Base-by-base conservation (phyloP, 2,113 vertebrate genomes). In the Chitala chitala region DNA sequence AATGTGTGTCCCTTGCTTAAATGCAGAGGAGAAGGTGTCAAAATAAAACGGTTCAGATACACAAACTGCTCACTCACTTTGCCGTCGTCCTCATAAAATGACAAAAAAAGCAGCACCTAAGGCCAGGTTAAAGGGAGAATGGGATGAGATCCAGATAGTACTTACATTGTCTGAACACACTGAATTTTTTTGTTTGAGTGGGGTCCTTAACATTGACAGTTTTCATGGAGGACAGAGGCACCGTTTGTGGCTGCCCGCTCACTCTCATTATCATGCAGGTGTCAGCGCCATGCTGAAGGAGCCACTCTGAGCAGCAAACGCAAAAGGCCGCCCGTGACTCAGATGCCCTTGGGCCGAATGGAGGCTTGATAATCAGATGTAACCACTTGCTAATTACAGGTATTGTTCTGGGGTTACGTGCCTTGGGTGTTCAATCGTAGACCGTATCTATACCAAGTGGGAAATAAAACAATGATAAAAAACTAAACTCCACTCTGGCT, bases 321-420 rank as follows among this genome's bases (percentile, higher is more conserved):
- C 17, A 26, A 55, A 36, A 13, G 50, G 26, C 55, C 7, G 55
- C 17, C 40, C 8, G 5, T n/a, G 55, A 46, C 26, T 33, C 15
- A 33, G 40, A 26, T 12, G 38, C 70, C 55, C 54, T 44, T 58
- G 38, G 70, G 70, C 53, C 29, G 36, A 44, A 58, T 44, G 15
- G 17, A 17, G 12, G 38, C 15, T 42, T 31, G 71, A 72, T 48
- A 72, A 72, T 72, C 55, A 58, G 13, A 10, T 46, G 56, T 31
- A 48, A 72, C 55, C 24, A 46, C 54, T 58, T 46, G 36, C 53
- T 44, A 44, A 59, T 72, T 72, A 8, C 38, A 7, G 53, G 22
- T 59, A 56, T 71, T 71, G 69, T 56, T 71, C 48, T 40, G 31
- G n/a, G 26, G 33, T n/a, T 44, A 55, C 6, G 15, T 66, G 64